Conservation (phyloP, 1,140 invertebrate genomes). For the Aphaenogaster floridana region DNA sequence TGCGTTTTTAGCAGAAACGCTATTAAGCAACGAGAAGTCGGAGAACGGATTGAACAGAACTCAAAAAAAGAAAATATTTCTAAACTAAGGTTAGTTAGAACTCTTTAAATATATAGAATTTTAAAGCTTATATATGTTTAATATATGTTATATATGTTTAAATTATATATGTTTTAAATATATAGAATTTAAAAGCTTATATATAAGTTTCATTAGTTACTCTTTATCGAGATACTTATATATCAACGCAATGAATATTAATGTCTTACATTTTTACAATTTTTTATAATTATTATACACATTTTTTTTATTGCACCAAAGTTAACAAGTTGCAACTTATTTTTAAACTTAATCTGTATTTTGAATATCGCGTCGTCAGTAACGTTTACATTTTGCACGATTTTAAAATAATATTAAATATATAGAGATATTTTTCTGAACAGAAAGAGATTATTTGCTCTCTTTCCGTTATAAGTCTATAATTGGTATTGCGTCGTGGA, state of each 20-base stretch:
- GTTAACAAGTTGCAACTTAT: not conserved
- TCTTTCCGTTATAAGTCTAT: not conserved
- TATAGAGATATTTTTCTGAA: not conserved
- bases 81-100: not conserved
- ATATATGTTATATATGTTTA: too few relatives aligned
- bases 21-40: not conserved
- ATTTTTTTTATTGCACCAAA: not conserved
- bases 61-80: not conserved
- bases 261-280: not conserved
- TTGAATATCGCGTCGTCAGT: not conserved
- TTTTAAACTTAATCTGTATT: not conserved
- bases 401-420: not conserved
- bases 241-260: not conserved
- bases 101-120: not conserved
- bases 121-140: too few relatives aligned
- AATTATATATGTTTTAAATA: too few relatives aligned
- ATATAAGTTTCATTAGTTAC: not conserved
- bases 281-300: not conserved
- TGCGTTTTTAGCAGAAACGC: not conserved
- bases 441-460: not conserved
- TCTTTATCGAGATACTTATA: not conserved
- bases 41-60: not conserved
- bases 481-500: constrained; percentile 31
- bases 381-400: not conserved
- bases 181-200: too few relatives aligned